A percentile compares a stretch with the other conserved stretches of the same genome.
Conservation (phyloP, 2,797 vertebrate genomes). For the Sphenodon punctatus region DNA sequence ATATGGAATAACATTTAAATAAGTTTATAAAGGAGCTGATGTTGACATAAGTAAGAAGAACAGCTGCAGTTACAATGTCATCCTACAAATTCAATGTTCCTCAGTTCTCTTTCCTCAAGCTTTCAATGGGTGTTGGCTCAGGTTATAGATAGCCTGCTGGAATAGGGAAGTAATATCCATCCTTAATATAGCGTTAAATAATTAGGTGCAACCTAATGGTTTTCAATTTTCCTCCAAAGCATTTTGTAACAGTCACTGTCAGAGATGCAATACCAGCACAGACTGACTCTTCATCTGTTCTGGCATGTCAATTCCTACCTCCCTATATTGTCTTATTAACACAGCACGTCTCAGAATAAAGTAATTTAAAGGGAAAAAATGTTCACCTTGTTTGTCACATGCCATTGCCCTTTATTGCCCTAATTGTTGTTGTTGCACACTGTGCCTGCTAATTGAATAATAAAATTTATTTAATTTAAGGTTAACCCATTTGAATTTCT, state of each 20-base stretch:
- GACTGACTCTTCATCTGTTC: not conserved
- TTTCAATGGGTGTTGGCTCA: no score
- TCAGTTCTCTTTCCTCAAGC: no score
- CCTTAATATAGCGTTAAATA: not conserved
- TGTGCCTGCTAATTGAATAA: slow-evolving; percentile 4
- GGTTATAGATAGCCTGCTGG: not conserved
- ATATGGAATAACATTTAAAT: not conserved
- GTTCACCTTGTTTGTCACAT: not conserved
- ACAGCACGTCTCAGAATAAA: not conserved
- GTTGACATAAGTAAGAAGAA: not conserved
- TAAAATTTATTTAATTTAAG: slow-evolving; percentile 19
- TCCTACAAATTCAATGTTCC: no score
- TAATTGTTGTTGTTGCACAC: not conserved
- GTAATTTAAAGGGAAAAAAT: not conserved
- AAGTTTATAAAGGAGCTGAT: not conserved
- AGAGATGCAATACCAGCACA: not conserved
- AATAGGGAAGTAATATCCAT: not conserved
- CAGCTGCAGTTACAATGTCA: not conserved
- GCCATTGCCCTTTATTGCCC: not conserved
- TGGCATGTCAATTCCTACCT: not conserved
- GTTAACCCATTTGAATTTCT: slow-evolving; percentile 26
- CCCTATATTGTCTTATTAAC: not conserved
- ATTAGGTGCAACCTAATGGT: not conserved
- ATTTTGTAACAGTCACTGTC: not conserved
- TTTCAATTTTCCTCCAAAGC: not conserved